Conservation (phyloP, 23 tunicate species). For the Ciona savignyi region DNA sequence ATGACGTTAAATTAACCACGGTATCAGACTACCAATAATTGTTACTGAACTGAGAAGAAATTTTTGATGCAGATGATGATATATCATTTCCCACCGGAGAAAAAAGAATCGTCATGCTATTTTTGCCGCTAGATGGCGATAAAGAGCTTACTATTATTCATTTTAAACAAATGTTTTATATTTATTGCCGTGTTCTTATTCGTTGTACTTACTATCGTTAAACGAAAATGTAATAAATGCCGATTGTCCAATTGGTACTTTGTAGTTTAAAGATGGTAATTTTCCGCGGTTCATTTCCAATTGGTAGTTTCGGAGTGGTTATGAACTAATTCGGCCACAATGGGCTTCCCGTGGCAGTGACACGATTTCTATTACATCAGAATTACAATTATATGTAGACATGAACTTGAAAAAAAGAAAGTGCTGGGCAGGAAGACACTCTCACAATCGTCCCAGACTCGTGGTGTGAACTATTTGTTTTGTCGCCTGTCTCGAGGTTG, state of each 20-base stretch:
- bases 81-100: no score
- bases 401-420: not conserved
- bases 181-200: no score
- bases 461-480: not conserved
- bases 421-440: not conserved
- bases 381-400: not conserved
- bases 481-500: not conserved
- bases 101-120: no score
- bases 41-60: no score
- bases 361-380: not conserved
- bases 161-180: no score
- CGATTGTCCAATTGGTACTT: not conserved
- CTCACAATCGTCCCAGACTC: not conserved
- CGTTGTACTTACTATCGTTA: not conserved
- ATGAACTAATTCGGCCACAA: not conserved
- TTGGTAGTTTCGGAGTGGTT: not conserved
- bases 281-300: not conserved
- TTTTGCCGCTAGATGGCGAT: no score
- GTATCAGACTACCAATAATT: no score
- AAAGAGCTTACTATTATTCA: no score
- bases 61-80: no score
- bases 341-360: not conserved
- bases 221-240: not conserved
- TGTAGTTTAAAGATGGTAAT: not conserved
- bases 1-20: not conserved